Conservation (phyloP, 2,888 invertebrate species). For the Heliconius charithonia region DNA sequence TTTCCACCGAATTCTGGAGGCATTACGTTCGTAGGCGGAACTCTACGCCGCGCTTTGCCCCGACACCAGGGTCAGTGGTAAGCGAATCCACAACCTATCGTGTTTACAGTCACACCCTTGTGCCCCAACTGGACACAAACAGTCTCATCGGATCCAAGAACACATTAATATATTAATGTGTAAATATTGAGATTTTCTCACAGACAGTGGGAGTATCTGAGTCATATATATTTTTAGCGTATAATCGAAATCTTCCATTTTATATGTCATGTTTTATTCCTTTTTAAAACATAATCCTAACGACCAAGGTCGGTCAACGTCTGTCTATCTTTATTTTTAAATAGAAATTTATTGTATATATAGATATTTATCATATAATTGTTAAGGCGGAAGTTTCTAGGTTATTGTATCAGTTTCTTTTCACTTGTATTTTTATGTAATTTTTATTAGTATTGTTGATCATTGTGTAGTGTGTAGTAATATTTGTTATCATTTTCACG, state of each 20-base stretch:
- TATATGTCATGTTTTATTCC: not conserved
- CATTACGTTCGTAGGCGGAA: too few relatives aligned
- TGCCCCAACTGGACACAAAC: too few relatives aligned
- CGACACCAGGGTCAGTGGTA: too few relatives aligned
- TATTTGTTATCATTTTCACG: too few relatives aligned
- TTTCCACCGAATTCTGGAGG: too few relatives aligned
- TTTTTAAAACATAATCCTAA: constrained; percentile 1
- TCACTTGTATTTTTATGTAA: not conserved
- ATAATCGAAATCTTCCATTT: not conserved
- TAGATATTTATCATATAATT: too few relatives aligned
- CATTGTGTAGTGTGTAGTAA: not conserved
- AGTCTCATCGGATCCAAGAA: not conserved
- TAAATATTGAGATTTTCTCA: constrained; percentile 15
- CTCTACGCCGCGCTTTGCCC: too few relatives aligned
- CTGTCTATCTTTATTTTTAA: not conserved
- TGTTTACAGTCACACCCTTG: too few relatives aligned
- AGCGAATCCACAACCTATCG: too few relatives aligned
- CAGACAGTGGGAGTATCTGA: constrained; percentile 6
- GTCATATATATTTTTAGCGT: constrained; percentile 5
- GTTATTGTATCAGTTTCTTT: not conserved
- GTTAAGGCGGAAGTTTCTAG: not conserved
- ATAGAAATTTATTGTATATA: not conserved
- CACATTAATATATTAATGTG: not conserved
- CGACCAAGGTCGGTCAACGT: constrained; percentile 16
- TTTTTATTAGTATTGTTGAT: not conserved